Percentiles rank a stretch among this genome's conserved stretches.
These are phyloP conservation scores for Serinus canaria DNA, from an alignment of 2,113 vertebrate species.

Conservation along the genomic window DNA sequence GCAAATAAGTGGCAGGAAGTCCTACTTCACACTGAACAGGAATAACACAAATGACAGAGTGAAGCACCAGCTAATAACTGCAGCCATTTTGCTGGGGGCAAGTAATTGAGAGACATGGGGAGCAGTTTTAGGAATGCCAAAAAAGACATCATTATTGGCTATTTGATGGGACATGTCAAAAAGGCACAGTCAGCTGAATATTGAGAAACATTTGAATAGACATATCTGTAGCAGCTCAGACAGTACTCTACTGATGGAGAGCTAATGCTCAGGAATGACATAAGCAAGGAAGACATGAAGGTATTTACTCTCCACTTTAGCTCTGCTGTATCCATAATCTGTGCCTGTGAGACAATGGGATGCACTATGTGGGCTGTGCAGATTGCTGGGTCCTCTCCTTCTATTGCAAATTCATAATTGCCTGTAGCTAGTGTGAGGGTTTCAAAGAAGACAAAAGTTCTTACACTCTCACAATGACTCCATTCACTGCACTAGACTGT, in stretches of 20 bases:
- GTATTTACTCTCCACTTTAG: neutral
- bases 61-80: slow-evolving; percentile 28
- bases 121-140: neutral
- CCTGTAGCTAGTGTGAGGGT: neutral
- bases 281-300: neutral
- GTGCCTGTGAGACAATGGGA: neutral
- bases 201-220: neutral
- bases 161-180: slow-evolving; percentile 26
- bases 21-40: slow-evolving; percentile 4
- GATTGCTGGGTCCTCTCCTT: neutral
- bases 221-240: neutral
- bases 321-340: neutral
- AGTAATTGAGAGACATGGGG: slow-evolving; percentile 2
- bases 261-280: neutral
- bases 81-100: slow-evolving; percentile 19
- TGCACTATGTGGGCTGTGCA: neutral
- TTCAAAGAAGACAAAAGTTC: neutral
- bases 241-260: neutral
- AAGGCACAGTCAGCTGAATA: neutral
- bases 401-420: neutral
- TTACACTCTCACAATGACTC: neutral
- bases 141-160: slow-evolving; percentile 28
- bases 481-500: neutral
- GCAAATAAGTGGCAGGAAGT: slow-evolving; percentile 49
- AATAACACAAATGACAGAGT: slow-evolving; percentile 19